Conservation (phyloP, 1,140 invertebrate genomes). For the Apis florea region DNA sequence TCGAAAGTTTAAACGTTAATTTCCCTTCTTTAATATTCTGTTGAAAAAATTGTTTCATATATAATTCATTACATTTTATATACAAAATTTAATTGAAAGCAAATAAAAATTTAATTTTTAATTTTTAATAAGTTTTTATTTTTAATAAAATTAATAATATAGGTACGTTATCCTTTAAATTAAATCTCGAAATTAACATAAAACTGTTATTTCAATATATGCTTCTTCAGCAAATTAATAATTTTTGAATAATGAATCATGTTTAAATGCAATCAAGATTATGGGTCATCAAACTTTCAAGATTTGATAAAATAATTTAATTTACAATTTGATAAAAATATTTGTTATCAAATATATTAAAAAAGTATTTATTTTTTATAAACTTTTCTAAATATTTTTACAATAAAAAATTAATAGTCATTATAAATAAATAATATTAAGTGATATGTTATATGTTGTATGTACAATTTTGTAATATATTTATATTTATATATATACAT, state of each 20-base stretch:
- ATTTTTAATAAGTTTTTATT: too few species aligned
- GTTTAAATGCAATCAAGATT: slow-evolving; percentile 13
- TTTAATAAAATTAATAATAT: too few species aligned
- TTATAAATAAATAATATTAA: not conserved
- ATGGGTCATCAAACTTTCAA: slow-evolving; percentile 8
- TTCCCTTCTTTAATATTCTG: too few species aligned
- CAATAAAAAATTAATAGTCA: not conserved
- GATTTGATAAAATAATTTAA: not conserved
- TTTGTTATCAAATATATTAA: not conserved
- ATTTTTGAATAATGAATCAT: slow-evolving; percentile 18
- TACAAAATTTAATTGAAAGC: too few species aligned
- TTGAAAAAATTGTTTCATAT: too few species aligned
- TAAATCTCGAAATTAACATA: not conserved
- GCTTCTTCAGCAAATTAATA: slow-evolving; percentile 51
- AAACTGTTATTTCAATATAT: not conserved
- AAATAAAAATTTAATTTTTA: too few species aligned
- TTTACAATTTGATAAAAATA: not conserved
- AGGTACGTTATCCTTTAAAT: too few species aligned
- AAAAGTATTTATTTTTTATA: not conserved
- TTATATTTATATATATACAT: too few species aligned
- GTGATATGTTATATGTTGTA: too few species aligned
- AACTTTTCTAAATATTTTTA: not conserved
- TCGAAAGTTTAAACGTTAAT: too few species aligned
- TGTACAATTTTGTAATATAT: too few species aligned
- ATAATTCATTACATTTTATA: too few species aligned